A percentile compares a stretch with the other conserved stretches of the same genome.
These are phyloP conservation scores for Ploceus nigricollis DNA, from an alignment of 2,113 vertebrate species.

Conservation along the genomic window DNA sequence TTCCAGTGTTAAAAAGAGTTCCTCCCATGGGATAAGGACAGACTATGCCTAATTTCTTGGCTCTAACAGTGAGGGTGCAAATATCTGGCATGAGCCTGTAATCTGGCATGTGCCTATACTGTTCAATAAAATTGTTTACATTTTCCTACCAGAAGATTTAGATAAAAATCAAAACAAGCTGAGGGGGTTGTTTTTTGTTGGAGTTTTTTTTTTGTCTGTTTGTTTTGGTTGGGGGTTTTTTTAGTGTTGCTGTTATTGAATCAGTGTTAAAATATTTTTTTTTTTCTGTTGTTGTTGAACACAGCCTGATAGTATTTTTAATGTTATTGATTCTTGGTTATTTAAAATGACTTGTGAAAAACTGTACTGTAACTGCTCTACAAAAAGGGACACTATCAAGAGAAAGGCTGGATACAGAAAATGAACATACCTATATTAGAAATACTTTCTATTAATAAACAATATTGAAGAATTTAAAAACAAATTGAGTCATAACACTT, in stretches of 20 bases:
- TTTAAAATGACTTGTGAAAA: constrained; percentile 59
- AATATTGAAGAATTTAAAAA: background rate
- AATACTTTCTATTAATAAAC: constrained; percentile 23
- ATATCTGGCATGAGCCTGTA: constrained; percentile 1
- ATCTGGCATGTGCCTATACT: constrained; percentile 30
- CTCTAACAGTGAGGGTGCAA: background rate
- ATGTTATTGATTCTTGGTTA: constrained; percentile 48
- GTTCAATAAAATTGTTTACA: constrained; percentile 48
- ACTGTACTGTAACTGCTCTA: constrained; percentile 46
- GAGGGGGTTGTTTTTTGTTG: background rate
- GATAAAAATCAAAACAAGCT: constrained; percentile 46
- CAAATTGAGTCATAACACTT: background rate
- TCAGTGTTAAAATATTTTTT: constrained; percentile 47
- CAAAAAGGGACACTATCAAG: constrained; percentile 52
- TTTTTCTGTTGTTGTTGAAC: constrained; percentile 5
- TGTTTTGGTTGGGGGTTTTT: background rate
- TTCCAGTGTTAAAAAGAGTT: background rate
- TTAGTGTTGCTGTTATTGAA: constrained; percentile 33
- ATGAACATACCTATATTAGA: background rate
- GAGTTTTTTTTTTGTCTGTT: background rate
- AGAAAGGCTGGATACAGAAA: constrained; percentile 28
- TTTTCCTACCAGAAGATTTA: constrained; percentile 56
- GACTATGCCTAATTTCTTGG: background rate
- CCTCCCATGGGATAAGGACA: background rate
- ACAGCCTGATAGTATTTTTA: constrained; percentile 44